phyloP scores from a whole-genome alignment of 2,797 vertebrate species.

The Trachops cirrhosus region DNA sequence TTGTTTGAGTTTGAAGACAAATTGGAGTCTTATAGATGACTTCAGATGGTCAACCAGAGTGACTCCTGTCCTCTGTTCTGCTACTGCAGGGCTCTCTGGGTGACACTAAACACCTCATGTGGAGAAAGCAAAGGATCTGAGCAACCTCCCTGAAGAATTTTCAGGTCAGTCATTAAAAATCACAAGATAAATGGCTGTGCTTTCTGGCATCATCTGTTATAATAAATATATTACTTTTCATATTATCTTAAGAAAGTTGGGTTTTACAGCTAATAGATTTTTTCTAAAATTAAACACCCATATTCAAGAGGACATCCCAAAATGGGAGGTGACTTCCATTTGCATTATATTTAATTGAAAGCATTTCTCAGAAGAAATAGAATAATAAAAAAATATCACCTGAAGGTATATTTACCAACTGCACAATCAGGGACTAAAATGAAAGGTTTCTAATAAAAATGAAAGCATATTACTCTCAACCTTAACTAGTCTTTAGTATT shows the following conservation, averaged over 20 bases:
- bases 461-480: not conserved
- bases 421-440: not conserved
- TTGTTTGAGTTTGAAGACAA: not conserved
- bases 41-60: not conserved
- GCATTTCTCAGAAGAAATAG: constrained; percentile 48
- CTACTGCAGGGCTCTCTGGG: not conserved
- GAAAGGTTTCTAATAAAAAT: constrained; percentile 42
- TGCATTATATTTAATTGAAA: constrained; percentile 42
- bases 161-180: not conserved
- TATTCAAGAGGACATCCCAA: not conserved
- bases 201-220: not conserved
- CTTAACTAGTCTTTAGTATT: not conserved
- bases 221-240: not conserved
- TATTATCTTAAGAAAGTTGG: not conserved
- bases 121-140: not conserved
- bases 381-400: constrained; percentile 30
- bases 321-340: not conserved
- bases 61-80: not conserved
- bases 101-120: not conserved
- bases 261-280: not conserved
- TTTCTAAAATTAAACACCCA: constrained; percentile 35
- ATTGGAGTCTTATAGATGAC: not conserved
- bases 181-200: not conserved
- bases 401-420: constrained; percentile 2
- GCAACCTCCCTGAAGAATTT: not conserved